phyloP scores from a whole-genome alignment of 2,113 vertebrate genomes.

The Arenaria interpres region DNA sequence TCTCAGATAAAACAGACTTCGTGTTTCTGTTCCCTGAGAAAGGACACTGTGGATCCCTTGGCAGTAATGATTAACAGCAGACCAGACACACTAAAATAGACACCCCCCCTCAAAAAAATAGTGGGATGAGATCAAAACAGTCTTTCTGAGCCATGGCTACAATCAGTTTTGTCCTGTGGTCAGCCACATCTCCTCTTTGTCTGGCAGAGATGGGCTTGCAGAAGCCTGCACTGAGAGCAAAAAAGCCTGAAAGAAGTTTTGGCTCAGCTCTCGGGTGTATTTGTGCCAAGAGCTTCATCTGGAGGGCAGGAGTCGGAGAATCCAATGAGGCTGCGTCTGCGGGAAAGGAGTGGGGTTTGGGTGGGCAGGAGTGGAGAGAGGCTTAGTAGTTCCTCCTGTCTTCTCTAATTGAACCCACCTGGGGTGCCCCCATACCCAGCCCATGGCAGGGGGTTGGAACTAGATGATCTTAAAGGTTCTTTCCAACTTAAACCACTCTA shows the following conservation, averaged over 20 bases:
- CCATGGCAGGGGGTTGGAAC: no score
- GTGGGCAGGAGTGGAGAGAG: neutral
- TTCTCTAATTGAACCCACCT: neutral
- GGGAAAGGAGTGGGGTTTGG: neutral
- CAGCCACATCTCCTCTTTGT: neutral
- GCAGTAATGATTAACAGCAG: neutral
- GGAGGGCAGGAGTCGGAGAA: neutral
- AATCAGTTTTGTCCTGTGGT: neutral
- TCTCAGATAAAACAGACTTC: neutral
- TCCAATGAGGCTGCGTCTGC: neutral
- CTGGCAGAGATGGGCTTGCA: neutral
- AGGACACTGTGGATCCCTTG: neutral
- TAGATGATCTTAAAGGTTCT: no score
- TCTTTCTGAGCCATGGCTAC: neutral
- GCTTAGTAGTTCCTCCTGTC: neutral
- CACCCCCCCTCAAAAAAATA: neutral
- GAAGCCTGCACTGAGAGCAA: neutral
- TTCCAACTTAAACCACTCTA: no score
- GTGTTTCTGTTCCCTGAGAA: neutral
- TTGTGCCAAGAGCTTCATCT: neutral
- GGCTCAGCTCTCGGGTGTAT: neutral
- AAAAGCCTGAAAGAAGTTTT: neutral
- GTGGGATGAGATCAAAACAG: neutral
- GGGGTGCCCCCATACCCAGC: neutral
- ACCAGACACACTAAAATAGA: neutral